A percentile compares a stretch with the other conserved stretches of the same genome.
phyloP scores from a whole-genome alignment of 2,113 vertebrate species.

The Vidua macroura region DNA sequence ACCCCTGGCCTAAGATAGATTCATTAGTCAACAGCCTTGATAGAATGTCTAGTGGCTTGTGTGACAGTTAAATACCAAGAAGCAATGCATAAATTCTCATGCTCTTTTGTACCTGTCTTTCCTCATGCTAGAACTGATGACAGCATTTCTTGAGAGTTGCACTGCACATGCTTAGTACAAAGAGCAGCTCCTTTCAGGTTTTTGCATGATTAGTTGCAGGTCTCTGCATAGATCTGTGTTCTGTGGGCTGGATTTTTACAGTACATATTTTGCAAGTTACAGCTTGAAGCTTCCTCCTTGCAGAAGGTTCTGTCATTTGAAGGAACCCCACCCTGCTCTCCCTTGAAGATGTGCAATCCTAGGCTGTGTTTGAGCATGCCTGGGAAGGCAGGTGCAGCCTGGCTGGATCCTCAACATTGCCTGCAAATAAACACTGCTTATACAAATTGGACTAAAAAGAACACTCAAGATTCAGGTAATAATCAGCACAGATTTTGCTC shows the following conservation, averaged over 20 bases:
- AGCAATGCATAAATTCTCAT: slow-evolving; percentile 5
- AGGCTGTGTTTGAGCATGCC: slow-evolving; percentile 42
- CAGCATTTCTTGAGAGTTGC: not conserved
- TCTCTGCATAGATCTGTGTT: not conserved
- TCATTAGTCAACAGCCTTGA: slow-evolving; percentile 33
- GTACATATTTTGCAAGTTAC: slow-evolving; percentile 55
- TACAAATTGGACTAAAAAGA: slow-evolving; percentile 36
- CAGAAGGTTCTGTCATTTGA: slow-evolving; percentile 50
- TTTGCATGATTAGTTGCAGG: slow-evolving; percentile 15
- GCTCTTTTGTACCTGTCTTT: not conserved
- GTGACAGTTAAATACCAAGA: slow-evolving; percentile 15
- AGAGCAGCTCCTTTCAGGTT: not conserved
- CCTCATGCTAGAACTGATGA: not conserved
- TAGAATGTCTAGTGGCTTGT: not conserved
- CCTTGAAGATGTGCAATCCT: slow-evolving; percentile 54
- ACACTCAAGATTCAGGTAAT: slow-evolving; percentile 11
- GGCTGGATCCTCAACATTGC: slow-evolving; percentile 32
- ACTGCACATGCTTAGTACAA: not conserved
- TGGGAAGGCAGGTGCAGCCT: slow-evolving; percentile 57
- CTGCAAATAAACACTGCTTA: slow-evolving; percentile 48
- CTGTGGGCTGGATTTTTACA: slow-evolving; percentile 24
- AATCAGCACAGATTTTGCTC: slow-evolving; percentile 11
- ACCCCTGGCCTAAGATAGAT: not conserved
- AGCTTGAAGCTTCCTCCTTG: slow-evolving; percentile 49
- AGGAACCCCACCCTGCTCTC: slow-evolving; percentile 40